Evolutionary conservation across 2,113 vertebrate genomes (phyloP).

Genomic region (Alethe diademata): DNA sequence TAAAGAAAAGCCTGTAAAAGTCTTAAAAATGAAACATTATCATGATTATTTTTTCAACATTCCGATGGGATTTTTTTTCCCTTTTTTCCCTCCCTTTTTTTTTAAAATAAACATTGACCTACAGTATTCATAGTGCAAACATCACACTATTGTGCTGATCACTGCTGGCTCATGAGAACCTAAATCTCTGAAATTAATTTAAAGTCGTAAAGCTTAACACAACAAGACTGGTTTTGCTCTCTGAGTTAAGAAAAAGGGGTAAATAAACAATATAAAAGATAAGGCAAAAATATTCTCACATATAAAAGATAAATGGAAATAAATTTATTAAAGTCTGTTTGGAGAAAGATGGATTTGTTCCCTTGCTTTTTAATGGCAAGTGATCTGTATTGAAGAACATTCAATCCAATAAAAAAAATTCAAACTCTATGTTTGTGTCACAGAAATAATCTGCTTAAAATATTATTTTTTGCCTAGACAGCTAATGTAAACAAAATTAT

Average conservation of each 20-base stretch:
- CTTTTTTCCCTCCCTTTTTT: fast-evolving
- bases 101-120: neutral
- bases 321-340: neutral
- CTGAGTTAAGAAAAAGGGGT: neutral
- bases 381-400: neutral
- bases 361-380: neutral
- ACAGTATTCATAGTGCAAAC: neutral
- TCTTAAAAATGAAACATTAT: constrained; percentile 14
- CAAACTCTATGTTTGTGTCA: neutral
- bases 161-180: neutral
- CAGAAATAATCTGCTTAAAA: neutral
- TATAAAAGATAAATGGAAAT: neutral
- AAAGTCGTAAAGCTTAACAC: neutral
- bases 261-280: neutral
- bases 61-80: neutral
- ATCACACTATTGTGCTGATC: neutral
- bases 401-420: neutral
- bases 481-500: neutral
- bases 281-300: neutral
- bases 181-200: neutral
- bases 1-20: neutral
- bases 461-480: neutral
- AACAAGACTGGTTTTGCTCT: neutral
- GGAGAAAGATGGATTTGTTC: neutral
- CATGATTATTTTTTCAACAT: constrained; percentile 15